phyloP scores from a whole-genome alignment of 2,113 vertebrate genomes.

The Pachycephala philippinensis region DNA sequence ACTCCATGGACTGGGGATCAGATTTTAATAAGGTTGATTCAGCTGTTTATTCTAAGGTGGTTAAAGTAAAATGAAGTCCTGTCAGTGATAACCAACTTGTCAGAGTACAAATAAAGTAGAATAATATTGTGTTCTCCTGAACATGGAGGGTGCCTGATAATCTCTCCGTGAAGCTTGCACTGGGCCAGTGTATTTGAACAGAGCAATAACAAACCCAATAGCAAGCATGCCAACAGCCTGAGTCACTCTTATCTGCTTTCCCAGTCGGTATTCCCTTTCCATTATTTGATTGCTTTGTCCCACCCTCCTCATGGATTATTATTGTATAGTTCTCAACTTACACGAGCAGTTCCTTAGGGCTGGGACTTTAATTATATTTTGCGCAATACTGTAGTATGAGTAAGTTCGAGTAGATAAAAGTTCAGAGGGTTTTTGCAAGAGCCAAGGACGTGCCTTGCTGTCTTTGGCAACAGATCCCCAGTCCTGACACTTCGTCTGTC shows the following conservation, averaged over 20 bases:
- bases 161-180: neutral
- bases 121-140: neutral
- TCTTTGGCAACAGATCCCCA: neutral
- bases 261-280: conserved; percentile 31
- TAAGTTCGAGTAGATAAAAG: neutral
- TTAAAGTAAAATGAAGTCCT: neutral
- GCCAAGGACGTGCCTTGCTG: neutral
- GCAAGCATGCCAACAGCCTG: neutral
- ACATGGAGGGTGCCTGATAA: neutral
- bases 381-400: neutral
- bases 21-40: neutral
- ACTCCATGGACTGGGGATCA: neutral
- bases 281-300: conserved; percentile 20
- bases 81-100: neutral
- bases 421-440: neutral
- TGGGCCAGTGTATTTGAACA: neutral
- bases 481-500: neutral
- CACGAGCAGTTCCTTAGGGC: neutral
- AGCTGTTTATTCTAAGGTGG: neutral
- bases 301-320: neutral
- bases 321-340: neutral
- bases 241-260: conserved; percentile 16
- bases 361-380: conserved; percentile 36
- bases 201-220: neutral
- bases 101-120: neutral